Evolutionary conservation across 2,888 invertebrate genomes (phyloP).

Genomic region (Crioceris asparagi): DNA sequence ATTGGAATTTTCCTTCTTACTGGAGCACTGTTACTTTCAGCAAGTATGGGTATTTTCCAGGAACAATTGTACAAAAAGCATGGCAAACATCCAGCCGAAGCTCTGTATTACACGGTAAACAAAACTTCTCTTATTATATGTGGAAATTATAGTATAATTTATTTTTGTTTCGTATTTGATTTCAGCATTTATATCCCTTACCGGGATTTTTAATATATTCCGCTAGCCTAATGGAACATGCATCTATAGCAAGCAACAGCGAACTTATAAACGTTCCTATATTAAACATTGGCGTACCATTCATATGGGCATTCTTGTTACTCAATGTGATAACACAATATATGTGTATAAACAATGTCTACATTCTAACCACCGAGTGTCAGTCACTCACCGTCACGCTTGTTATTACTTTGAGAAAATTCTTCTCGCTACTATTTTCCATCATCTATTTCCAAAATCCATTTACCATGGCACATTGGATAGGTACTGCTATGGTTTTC

Average conservation of each 20-base stretch:
- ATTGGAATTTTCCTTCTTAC: constrained; percentile 74
- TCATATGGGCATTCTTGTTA: constrained; percentile 64
- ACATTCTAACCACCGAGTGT: constrained; percentile 87
- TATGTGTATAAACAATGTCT: constrained; percentile 91
- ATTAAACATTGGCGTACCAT: constrained; percentile 54
- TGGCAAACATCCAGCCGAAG: constrained; percentile 89
- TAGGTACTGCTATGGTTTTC: constrained; percentile 84
- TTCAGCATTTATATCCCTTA: constrained; percentile 76
- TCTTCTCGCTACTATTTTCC: constrained; percentile 88
- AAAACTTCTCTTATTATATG: background rate
- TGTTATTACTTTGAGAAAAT: constrained; percentile 92
- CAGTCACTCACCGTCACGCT: constrained; percentile 89
- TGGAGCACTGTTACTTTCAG: constrained; percentile 82
- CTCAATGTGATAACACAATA: constrained; percentile 84
- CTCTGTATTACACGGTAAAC: constrained; percentile 68
- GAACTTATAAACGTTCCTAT: constrained; percentile 47
- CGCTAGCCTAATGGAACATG: constrained; percentile 67
- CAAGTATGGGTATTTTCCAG: constrained; percentile 87
- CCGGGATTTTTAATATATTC: constrained; percentile 78
- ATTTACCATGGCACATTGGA: constrained; percentile 84
- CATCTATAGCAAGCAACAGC: constrained; percentile 59
- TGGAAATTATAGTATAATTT: constrained; percentile 3
- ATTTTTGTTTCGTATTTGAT: constrained; percentile 17
- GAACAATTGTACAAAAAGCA: constrained; percentile 71
- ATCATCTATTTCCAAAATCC: constrained; percentile 91